Percentiles rank a stretch among this genome's conserved stretches.
Evolutionary conservation across 2,797 vertebrate species (phyloP).

Genomic region (Rhinichthys osculus): DNA sequence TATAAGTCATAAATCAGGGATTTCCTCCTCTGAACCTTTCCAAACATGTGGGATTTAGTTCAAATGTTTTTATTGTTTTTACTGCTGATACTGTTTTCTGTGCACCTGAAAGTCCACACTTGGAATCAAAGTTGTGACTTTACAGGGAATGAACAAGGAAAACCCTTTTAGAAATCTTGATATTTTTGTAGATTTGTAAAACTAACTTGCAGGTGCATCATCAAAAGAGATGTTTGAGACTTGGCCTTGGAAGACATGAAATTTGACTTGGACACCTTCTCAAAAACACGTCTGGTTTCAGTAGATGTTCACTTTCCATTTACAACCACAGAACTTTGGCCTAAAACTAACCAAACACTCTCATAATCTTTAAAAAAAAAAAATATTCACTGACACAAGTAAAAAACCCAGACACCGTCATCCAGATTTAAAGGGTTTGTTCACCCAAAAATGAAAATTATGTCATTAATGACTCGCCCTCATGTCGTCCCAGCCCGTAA

Average conservation of each 20-base stretch:
- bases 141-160: neutral
- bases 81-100: neutral
- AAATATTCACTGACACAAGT: neutral
- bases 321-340: slow-evolving; percentile 8
- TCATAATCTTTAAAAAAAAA: neutral
- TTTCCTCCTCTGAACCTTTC: neutral
- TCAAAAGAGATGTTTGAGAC: neutral
- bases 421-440: neutral
- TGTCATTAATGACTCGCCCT: no score
- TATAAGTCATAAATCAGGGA: neutral
- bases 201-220: neutral
- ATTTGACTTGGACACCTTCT: neutral
- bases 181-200: neutral
- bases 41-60: neutral
- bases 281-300: neutral
- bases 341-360: slow-evolving; percentile 33
- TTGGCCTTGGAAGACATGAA: neutral
- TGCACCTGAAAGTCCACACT: neutral
- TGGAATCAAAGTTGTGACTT: slow-evolving; percentile 1
- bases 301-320: neutral
- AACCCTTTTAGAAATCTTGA: neutral
- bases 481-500: no score
- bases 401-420: slow-evolving; percentile 16
- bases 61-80: neutral
- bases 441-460: no score